Evolutionary conservation across 2,113 vertebrate genomes (phyloP).

Genomic region (Pipa parva): DNA sequence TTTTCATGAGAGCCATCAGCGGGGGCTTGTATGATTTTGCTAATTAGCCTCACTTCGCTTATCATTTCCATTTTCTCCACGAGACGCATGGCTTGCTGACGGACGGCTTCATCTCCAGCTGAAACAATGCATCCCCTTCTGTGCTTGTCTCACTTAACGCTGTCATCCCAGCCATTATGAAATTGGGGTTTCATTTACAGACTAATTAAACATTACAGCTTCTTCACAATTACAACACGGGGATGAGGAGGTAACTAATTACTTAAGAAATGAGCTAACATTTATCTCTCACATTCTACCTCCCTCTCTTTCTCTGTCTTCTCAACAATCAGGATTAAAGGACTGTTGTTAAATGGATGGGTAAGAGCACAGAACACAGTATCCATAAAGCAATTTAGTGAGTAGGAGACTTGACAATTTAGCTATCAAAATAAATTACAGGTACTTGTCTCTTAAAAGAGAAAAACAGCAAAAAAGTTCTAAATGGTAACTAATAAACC

Average conservation of each 20-base stretch:
- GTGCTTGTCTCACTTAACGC: constrained; percentile 70
- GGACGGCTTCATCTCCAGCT: constrained; percentile 68
- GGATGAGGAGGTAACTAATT: constrained; percentile 85
- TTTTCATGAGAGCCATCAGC: constrained; percentile 65
- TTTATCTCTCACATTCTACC: constrained; percentile 64
- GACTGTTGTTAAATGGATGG: not conserved
- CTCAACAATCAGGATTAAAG: constrained; percentile 19
- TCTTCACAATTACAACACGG: constrained; percentile 79
- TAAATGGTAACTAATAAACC: no score
- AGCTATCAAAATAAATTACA: no score
- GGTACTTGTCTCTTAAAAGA: not conserved
- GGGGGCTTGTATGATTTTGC: constrained; percentile 68
- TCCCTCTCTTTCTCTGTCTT: not conserved
- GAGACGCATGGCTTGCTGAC: constrained; percentile 60
- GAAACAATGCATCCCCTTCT: constrained; percentile 66
- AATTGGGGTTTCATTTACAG: constrained; percentile 82
- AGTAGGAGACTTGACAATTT: not conserved
- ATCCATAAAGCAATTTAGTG: not conserved
- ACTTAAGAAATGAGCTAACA: constrained; percentile 82
- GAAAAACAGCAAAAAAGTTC: not conserved
- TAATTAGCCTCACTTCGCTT: constrained; percentile 72
- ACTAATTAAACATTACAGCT: constrained; percentile 94
- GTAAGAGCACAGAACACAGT: not conserved
- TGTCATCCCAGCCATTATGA: constrained; percentile 74
- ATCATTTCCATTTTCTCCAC: constrained; percentile 69